Base-by-base conservation (phyloP, 2,888 invertebrate species). In the Esperia sulphurella region DNA sequence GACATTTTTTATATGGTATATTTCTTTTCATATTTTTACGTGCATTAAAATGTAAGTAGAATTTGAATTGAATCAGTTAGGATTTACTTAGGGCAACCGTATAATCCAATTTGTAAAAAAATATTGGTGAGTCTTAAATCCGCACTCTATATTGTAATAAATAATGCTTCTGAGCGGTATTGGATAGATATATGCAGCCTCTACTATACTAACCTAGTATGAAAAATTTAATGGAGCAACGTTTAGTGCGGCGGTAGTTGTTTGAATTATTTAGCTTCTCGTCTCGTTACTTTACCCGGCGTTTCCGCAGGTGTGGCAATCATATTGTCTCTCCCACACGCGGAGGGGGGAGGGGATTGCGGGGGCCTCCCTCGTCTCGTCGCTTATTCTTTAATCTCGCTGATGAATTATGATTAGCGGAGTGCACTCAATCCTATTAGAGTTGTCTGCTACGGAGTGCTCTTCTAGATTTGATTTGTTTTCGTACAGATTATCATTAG, bases 241-340 rank as follows among this genome's bases (percentile, higher is more conserved):
- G 53, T 76, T 57, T 66, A 58, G 49, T 54, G 56, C 67, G 63
- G 61, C 62, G 67, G 66, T 75, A 75, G 79, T 77, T 76, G 75
- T 69, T 74, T 85, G 84, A 86, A 86, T 86, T 83, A 84, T 86
- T 87, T 83, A 85, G 82, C 77, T 74, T 72, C 79, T 79, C 81
- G 83, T 82, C 86, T 87, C 86, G 83, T 87, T 87, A 86, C 84
- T 86, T 82, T 79, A 68, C 78, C 75, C 72, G 68, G 58, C 75
- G 84, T 83, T 85, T 87, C 85, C 86, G 86, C 89, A 89, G 89
- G 88, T 89, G 89, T 85, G 83, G 86, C 85, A 80, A 87, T 86
- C 85, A 85, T 86, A 86, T 87, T 87, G 87, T 87, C 76, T 77
- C 81, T 71, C 75, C 68, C 74, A 66, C 76, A 71, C 76, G 67